These are phyloP conservation scores for Brachystomella parvula DNA, from an alignment of 1,140 invertebrate genomes.

Conservation along the genomic window DNA sequence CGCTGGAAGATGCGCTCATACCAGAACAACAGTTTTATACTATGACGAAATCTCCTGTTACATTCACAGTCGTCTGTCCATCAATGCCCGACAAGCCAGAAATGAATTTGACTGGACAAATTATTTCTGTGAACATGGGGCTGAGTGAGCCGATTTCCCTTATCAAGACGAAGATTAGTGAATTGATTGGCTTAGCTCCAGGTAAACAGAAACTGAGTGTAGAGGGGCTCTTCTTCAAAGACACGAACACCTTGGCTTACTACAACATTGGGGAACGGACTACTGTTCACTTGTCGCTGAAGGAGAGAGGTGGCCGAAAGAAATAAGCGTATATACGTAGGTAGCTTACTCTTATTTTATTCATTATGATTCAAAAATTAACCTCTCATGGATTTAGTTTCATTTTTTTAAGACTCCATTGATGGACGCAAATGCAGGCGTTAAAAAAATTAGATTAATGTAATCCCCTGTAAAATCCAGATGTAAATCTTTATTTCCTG, in stretches of 20 bases:
- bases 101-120: constrained; percentile 93
- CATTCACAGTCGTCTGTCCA: constrained; percentile 70
- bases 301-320: constrained; percentile 95
- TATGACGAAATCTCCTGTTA: constrained; percentile 60
- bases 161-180: constrained; percentile 82
- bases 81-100: constrained; percentile 77
- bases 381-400: too few species aligned
- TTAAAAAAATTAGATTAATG: too few species aligned
- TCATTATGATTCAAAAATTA: too few species aligned
- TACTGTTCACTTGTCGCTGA: constrained; percentile 80
- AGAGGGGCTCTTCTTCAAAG: constrained; percentile 97
- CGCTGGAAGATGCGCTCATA: constrained; percentile 78
- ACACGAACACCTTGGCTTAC: constrained; percentile 87
- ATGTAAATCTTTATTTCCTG: too few species aligned
- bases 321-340: constrained; percentile 57
- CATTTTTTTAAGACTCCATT: too few species aligned
- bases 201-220: constrained; percentile 94
- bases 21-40: constrained; percentile 76
- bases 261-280: constrained; percentile 85
- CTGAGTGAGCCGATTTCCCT: constrained; percentile 71
- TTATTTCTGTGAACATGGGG: constrained; percentile 67
- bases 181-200: constrained; percentile 84
- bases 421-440: too few species aligned
- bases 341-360: too few species aligned
- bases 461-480: too few species aligned